Percentiles rank a stretch among this genome's conserved stretches.
Evolutionary conservation across 1,140 invertebrate genomes (phyloP).

Genomic region (Brachionus manjavacas): DNA sequence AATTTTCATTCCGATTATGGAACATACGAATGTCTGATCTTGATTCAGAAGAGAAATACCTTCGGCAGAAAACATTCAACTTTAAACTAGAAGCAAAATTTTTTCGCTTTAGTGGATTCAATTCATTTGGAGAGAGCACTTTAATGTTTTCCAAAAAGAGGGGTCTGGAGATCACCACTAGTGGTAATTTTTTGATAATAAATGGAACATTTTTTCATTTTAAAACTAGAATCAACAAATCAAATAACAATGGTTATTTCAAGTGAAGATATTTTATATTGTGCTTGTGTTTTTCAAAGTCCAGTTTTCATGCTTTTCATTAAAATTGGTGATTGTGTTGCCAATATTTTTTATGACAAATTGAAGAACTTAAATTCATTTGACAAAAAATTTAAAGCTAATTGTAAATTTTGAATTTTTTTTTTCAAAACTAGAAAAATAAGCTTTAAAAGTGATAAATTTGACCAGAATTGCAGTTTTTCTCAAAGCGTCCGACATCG

Average conservation of each 20-base stretch:
- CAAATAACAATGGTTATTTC: conserved; percentile 24
- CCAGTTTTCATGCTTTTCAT: conserved; percentile 24
- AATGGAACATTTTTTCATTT: background rate
- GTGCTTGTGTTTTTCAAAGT: conserved; percentile 26
- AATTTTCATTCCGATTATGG: background rate
- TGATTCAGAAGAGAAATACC: conserved; percentile 22
- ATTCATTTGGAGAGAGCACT: background rate
- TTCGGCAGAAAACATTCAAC: background rate
- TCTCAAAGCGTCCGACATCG: background rate
- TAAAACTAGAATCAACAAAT: background rate
- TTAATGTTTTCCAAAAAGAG: conserved; percentile 13
- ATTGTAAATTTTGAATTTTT: background rate
- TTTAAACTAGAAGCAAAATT: conserved; percentile 26
- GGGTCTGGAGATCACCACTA: background rate
- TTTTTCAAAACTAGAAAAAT: background rate
- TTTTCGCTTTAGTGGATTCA: conserved; percentile 28
- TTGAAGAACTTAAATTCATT: background rate
- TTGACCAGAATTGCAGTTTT: background rate
- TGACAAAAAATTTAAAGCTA: conserved; percentile 27
- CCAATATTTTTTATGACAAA: conserved; percentile 20
- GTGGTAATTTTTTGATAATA: background rate
- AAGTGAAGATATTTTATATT: conserved; percentile 23
- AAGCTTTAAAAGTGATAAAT: background rate
- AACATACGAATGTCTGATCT: background rate
- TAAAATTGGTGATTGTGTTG: conserved; percentile 1